A percentile compares a stretch with the other conserved stretches of the same genome.
phyloP scores from a whole-genome alignment of 2,113 vertebrate genomes.

The Cyprinodon variegatus region DNA sequence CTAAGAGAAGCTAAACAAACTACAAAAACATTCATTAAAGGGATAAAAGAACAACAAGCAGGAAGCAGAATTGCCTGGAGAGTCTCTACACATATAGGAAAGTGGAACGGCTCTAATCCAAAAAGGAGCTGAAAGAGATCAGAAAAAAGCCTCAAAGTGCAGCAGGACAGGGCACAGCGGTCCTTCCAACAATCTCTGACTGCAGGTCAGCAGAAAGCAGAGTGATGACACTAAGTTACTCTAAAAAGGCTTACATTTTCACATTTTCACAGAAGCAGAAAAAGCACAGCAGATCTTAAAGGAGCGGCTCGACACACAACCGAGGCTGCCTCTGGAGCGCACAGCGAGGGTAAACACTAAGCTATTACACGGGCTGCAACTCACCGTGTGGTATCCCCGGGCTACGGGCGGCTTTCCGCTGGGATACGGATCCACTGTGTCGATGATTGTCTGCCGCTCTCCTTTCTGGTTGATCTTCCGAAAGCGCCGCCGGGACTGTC shows the following conservation, averaged over 20 bases:
- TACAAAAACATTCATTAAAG: not conserved
- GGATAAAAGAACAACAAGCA: conserved; percentile 4
- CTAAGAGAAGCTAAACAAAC: conserved; percentile 4
- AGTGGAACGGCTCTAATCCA: not conserved
- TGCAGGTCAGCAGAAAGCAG: conserved; percentile 5
- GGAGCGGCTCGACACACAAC: not conserved
- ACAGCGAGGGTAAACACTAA: conserved; percentile 35
- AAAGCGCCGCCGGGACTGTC: conserved; percentile 96
- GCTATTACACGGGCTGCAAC: conserved; percentile 40
- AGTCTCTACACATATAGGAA: not conserved
- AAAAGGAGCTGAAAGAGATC: not conserved
- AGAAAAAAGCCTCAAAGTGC: conserved; percentile 4
- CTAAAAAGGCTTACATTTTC: not conserved
- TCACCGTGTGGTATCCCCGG: conserved; percentile 96
- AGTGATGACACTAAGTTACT: not conserved
- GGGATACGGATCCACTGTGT: conserved; percentile 95
- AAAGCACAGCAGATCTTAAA: conserved; percentile 28
- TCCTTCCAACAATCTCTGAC: conserved; percentile 2
- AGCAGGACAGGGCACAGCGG: not conserved
- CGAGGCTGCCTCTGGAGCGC: not conserved
- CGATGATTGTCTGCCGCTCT: conserved; percentile 97
- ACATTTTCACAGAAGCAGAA: conserved; percentile 5
- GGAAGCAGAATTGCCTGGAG: conserved; percentile 24
- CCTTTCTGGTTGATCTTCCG: conserved; percentile 99
- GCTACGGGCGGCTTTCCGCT: conserved; percentile 92